Percentiles rank a stretch among this genome's conserved stretches.
Evolutionary conservation across 2,113 vertebrate species (phyloP).

Genomic region (Ciconia stormi): DNA sequence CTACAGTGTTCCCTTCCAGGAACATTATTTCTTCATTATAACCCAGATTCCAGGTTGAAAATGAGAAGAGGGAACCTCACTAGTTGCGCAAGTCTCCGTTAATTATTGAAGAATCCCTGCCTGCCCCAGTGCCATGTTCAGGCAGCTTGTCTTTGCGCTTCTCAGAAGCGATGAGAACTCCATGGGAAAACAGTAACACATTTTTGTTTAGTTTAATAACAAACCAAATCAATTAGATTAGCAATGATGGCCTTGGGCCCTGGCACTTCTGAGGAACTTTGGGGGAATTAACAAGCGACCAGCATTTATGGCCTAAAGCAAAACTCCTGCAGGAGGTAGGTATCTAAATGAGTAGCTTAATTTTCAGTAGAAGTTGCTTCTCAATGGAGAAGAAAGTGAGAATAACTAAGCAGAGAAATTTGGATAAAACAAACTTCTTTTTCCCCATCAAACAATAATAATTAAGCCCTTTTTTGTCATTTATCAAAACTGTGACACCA

Average conservation of each 20-base stretch:
- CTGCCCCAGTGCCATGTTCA: background rate
- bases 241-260: constrained; percentile 4
- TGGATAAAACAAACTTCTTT: background rate
- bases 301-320: constrained; percentile 20
- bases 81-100: background rate
- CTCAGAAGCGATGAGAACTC: background rate
- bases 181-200: background rate
- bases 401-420: background rate
- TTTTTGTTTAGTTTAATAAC: constrained; percentile 51
- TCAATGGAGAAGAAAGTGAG: background rate
- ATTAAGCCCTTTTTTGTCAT: background rate
- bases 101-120: background rate
- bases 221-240: constrained; percentile 53
- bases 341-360: background rate
- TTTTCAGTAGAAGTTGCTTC: background rate
- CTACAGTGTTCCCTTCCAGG: background rate
- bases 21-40: background rate
- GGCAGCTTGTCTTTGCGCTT: background rate
- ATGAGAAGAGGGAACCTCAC: background rate
- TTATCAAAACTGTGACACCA: background rate
- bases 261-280: constrained; percentile 32
- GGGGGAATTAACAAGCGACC: constrained; percentile 40
- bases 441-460: background rate
- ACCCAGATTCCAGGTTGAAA: background rate
- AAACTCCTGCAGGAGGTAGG: constrained; percentile 9